Percentiles rank a stretch among this genome's conserved stretches.
phyloP scores from a whole-genome alignment of 2,113 vertebrate genomes.

The Ceyx margarethae region DNA sequence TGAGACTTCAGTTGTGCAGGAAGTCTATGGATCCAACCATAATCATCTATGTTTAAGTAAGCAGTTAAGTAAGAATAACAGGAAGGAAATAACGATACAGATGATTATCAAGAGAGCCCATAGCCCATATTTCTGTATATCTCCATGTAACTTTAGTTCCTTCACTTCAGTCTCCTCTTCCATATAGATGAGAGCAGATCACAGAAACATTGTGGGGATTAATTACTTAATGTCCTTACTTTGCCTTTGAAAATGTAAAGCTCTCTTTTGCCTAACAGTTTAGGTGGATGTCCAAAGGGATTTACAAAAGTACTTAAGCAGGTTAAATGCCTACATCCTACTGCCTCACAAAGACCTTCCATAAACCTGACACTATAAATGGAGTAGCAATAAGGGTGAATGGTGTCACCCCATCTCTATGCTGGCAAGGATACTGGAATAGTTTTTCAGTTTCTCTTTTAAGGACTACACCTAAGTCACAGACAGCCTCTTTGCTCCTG shows the following conservation, averaged over 20 bases:
- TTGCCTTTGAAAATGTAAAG: conserved; percentile 40
- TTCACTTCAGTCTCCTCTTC: background rate
- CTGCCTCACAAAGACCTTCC: conserved; percentile 10
- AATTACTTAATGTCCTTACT: conserved; percentile 2
- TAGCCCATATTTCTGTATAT: background rate
- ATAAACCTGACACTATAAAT: conserved; percentile 2
- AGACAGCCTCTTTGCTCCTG: background rate
- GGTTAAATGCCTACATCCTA: conserved; percentile 38
- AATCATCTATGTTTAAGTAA: conserved; percentile 20
- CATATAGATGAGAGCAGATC: background rate
- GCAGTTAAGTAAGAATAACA: background rate
- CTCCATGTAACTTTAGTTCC: background rate
- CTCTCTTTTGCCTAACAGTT: conserved; percentile 14
- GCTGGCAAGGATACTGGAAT: background rate
- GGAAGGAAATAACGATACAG: conserved; percentile 15
- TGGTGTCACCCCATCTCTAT: background rate
- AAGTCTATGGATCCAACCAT: conserved; percentile 28
- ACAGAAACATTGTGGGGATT: background rate
- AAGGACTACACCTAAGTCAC: background rate
- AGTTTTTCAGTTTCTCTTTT: background rate
- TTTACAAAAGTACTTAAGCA: conserved; percentile 51
- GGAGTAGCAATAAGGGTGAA: background rate
- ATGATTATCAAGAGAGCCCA: background rate
- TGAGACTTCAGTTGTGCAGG: conserved; percentile 36
- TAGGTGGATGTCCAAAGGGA: conserved; percentile 36